Conservation (phyloP, 2,113 vertebrate species). For the Leptobrachium ailaonicum region DNA sequence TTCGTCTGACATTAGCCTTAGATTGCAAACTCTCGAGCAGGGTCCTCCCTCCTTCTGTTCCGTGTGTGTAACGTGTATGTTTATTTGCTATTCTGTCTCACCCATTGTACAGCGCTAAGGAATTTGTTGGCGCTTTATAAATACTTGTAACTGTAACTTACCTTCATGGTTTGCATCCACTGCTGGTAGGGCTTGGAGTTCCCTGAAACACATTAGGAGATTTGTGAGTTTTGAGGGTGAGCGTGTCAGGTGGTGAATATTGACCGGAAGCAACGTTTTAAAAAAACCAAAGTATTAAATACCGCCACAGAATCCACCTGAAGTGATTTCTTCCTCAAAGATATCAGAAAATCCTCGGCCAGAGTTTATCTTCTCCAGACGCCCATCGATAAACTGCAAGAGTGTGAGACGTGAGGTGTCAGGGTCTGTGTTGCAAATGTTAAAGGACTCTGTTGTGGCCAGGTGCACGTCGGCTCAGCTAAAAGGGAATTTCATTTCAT, state of each 20-base stretch:
- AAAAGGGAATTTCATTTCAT: too few relatives aligned
- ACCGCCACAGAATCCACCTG: slow-evolving; percentile 93
- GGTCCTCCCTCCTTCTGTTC: too few relatives aligned
- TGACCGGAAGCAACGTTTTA: too few relatives aligned
- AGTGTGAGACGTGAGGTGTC: slow-evolving; percentile 54
- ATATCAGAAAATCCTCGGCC: slow-evolving; percentile 90
- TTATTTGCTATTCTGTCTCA: too few relatives aligned
- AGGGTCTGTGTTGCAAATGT: too few relatives aligned
- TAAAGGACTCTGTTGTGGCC: too few relatives aligned
- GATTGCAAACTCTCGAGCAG: too few relatives aligned
- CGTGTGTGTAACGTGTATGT: too few relatives aligned
- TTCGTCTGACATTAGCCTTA: too few relatives aligned
- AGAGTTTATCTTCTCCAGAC: slow-evolving; percentile 91
- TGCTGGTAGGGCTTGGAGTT: slow-evolving; percentile 90
- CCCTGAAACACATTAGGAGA: slow-evolving; percentile 67
- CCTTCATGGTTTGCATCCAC: slow-evolving; percentile 94
- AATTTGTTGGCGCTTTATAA: too few relatives aligned
- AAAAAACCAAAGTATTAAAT: slow-evolving; percentile 51
- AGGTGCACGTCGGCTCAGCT: too few relatives aligned
- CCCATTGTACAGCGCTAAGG: too few relatives aligned
- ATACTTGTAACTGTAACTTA: slow-evolving; percentile 58
- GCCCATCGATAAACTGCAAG: slow-evolving; percentile 93
- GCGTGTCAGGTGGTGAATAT: background rate
- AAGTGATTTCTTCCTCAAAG: slow-evolving; percentile 97
- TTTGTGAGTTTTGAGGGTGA: background rate